Evolutionary conservation across 2,888 invertebrate species (phyloP).

Genomic region (Lasioglossum zephyrum): DNA sequence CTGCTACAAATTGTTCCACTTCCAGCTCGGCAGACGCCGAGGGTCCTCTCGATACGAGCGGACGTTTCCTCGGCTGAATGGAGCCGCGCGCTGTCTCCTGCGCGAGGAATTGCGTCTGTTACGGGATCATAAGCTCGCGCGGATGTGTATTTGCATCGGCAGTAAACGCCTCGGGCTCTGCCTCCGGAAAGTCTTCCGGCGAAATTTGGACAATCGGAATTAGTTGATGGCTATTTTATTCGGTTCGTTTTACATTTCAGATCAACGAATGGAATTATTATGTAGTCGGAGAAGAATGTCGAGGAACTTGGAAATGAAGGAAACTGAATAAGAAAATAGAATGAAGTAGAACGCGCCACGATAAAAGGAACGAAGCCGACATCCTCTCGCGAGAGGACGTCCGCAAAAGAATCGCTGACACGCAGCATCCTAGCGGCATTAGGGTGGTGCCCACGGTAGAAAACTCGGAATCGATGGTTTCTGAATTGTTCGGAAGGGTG

Average conservation of each 20-base stretch:
- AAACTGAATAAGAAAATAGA: not conserved
- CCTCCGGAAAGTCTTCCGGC: not conserved
- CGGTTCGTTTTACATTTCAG: not conserved
- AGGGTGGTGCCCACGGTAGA: not conserved
- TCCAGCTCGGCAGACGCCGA: conserved; percentile 43
- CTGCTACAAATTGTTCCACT: conserved; percentile 65
- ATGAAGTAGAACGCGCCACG: not conserved
- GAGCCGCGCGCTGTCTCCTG: conserved; percentile 25
- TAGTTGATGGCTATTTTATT: not conserved
- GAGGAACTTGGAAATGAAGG: not conserved
- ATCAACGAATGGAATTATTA: too few relatives aligned
- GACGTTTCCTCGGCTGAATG: conserved; percentile 43
- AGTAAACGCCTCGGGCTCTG: too few relatives aligned
- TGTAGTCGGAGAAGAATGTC: too few relatives aligned
- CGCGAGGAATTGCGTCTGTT: conserved; percentile 26
- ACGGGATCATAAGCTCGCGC: not conserved
- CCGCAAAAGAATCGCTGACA: not conserved
- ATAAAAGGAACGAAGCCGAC: not conserved
- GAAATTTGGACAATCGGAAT: not conserved
- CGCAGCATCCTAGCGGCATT: not conserved
- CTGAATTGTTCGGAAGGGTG: not conserved
- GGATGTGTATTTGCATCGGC: conserved; percentile 23
- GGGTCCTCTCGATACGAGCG: conserved; percentile 36
- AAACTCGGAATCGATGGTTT: not conserved
- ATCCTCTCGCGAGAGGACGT: not conserved